phyloP scores from a whole-genome alignment of 2,797 vertebrate species.

The Falco columbarius region DNA sequence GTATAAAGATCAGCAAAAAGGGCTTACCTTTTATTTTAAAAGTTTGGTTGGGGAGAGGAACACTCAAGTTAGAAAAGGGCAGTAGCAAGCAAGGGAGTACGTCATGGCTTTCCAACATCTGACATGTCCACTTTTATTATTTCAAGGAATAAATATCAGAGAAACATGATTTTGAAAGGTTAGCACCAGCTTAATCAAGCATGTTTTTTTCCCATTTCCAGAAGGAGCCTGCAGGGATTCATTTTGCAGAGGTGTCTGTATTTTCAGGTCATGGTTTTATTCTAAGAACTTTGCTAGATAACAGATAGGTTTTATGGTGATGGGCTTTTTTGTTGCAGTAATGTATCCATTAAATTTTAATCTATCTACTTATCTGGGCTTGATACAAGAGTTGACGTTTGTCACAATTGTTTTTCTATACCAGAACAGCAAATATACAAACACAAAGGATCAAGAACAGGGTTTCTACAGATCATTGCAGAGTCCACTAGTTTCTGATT shows the following conservation, averaged over 20 bases:
- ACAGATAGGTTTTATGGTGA: neutral
- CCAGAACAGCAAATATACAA: neutral
- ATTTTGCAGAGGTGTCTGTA: neutral
- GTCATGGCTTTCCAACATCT: neutral
- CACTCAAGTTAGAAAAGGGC: constrained; percentile 8
- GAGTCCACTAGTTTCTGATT: neutral
- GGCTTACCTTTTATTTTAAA: neutral
- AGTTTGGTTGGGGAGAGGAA: constrained; percentile 21
- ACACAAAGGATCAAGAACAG: neutral
- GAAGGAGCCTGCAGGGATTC: constrained; percentile 30
- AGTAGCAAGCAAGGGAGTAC: neutral
- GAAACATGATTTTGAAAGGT: constrained; percentile 47
- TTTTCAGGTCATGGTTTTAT: constrained; percentile 12
- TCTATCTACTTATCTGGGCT: neutral
- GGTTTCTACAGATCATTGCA: neutral
- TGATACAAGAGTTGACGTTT: neutral
- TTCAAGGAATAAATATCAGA: constrained; percentile 52
- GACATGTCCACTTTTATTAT: constrained; percentile 47
- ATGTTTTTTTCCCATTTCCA: constrained; percentile 35
- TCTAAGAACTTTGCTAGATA: neutral
- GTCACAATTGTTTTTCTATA: neutral
- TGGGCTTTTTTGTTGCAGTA: neutral
- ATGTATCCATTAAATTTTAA: neutral
- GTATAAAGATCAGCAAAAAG: constrained; percentile 9
- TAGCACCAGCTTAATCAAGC: constrained; percentile 49